Evolutionary conservation across 2,113 vertebrate genomes (phyloP).

Genomic region (Ophiodon elongatus): DNA sequence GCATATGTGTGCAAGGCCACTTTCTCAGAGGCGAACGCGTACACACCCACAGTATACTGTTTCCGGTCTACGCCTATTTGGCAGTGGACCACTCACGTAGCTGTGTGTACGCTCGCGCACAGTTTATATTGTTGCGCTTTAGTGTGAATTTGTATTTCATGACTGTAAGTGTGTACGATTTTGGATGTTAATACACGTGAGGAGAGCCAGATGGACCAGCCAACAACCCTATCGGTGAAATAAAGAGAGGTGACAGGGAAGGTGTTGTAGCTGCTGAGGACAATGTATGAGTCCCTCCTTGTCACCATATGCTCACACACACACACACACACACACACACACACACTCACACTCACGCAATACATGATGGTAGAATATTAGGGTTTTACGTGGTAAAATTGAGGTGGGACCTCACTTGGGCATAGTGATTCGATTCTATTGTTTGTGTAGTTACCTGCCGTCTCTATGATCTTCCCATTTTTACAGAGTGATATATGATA

Average conservation of each 20-base stretch:
- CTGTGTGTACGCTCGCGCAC: background rate
- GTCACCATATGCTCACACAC: slow-evolving; percentile 26
- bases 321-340: background rate
- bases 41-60: background rate
- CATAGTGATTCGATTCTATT: background rate
- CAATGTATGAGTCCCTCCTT: slow-evolving; percentile 21
- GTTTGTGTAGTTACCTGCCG: slow-evolving; percentile 20
- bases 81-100: background rate
- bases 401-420: background rate
- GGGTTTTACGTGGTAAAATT: background rate
- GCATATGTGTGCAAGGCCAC: slow-evolving; percentile 16
- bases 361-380: background rate
- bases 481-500: slow-evolving; percentile 39
- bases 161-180: background rate
- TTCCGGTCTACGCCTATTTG: background rate
- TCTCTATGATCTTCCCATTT: slow-evolving; percentile 7
- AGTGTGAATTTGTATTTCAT: slow-evolving; percentile 4
- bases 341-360: background rate
- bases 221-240: slow-evolving; percentile 10
- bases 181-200: slow-evolving; percentile 1
- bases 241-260: slow-evolving; percentile 22
- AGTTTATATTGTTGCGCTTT: background rate
- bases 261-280: slow-evolving; percentile 35
- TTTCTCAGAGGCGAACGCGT: background rate
- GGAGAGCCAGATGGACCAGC: slow-evolving; percentile 7